Conservation (phyloP, 2,113 vertebrate genomes). For the Otus sunia region DNA sequence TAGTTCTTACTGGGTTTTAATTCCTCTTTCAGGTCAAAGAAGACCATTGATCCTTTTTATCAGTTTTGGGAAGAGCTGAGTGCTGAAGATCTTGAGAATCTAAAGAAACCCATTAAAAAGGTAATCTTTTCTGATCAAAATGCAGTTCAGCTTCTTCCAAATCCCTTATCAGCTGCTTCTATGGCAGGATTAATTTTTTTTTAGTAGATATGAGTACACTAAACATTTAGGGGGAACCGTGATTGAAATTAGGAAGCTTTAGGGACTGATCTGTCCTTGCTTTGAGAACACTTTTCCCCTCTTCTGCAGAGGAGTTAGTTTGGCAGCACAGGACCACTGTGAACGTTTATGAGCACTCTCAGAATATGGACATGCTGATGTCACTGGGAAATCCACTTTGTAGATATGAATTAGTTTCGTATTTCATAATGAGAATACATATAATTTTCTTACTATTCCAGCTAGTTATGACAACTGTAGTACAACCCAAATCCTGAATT, state of each 20-base stretch:
- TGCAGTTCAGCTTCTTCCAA: not conserved
- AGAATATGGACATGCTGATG: not conserved
- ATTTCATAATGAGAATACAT: not conserved
- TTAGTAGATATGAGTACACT: not conserved
- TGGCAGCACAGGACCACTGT: not conserved
- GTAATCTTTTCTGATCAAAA: constrained; percentile 57
- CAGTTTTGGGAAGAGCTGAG: constrained; percentile 90
- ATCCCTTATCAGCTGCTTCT: not conserved
- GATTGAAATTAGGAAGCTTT: not conserved
- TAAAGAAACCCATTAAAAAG: constrained; percentile 69
- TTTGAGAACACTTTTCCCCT: not conserved
- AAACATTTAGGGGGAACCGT: not conserved
- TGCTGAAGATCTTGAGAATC: constrained; percentile 75
- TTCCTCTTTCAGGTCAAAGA: constrained; percentile 81
- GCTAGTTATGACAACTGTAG: not conserved
- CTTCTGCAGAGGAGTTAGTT: not conserved
- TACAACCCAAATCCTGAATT: not conserved
- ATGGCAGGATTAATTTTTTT: not conserved
- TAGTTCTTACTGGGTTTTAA: not conserved
- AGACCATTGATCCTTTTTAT: constrained; percentile 85
- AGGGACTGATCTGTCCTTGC: not conserved
- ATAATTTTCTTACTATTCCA: not conserved
- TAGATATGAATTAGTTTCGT: not conserved
- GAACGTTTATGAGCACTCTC: not conserved
- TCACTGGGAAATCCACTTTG: not conserved